phyloP scores from a whole-genome alignment of 2,888 invertebrate species.

The Odontomyia ornata region DNA sequence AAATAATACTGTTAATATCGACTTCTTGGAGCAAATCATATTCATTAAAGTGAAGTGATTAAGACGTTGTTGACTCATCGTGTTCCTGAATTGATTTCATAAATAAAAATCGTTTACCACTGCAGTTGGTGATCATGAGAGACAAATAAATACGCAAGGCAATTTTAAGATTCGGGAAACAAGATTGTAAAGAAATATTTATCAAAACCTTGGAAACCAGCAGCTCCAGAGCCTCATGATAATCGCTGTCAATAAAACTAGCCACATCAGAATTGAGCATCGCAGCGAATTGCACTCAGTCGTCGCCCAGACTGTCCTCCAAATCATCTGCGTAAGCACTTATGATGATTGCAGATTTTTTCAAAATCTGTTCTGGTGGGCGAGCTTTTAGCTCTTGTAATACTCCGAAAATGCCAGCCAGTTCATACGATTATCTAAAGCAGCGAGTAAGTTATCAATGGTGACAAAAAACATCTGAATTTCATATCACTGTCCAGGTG shows the following conservation, averaged over 20 bases:
- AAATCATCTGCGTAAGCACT: neutral
- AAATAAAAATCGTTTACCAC: neutral
- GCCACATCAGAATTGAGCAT: slow-evolving; percentile 10
- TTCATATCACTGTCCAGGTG: neutral
- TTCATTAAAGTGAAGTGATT: slow-evolving; percentile 8
- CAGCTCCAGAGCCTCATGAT: neutral
- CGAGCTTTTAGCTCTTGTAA: neutral
- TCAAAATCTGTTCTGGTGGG: neutral
- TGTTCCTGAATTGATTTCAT: neutral
- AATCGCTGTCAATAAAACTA: neutral
- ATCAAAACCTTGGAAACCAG: neutral
- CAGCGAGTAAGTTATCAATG: neutral
- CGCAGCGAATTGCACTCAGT: neutral
- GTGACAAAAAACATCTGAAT: slow-evolving; percentile 17
- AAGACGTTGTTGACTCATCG: neutral
- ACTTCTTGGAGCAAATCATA: neutral
- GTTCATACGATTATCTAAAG: neutral
- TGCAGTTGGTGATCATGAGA: slow-evolving; percentile 8
- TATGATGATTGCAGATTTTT: neutral
- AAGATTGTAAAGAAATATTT: neutral
- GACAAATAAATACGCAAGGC: neutral
- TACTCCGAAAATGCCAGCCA: neutral
- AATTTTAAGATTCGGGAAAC: slow-evolving; percentile 25
- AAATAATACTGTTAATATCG: neutral
- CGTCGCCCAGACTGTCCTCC: slow-evolving; percentile 5